Evolutionary conservation across 2,797 vertebrate species (phyloP).

Genomic region (Mormyrops attenuatus): DNA sequence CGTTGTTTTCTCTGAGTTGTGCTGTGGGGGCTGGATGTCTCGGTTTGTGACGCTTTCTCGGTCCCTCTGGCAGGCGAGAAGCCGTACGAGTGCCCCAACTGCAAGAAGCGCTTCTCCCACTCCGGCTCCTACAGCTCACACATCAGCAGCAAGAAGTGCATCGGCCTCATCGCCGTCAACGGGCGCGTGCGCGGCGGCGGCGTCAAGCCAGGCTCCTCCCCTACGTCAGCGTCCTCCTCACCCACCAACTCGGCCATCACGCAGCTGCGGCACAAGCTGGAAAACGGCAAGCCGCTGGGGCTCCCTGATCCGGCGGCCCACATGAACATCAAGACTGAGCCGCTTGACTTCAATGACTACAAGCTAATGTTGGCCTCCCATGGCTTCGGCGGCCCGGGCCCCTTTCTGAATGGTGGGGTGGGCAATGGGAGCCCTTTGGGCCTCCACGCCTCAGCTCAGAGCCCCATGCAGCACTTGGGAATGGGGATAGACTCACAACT

Average conservation of each 20-base stretch:
- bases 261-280: conserved; percentile 88
- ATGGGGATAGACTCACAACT: conserved; percentile 77
- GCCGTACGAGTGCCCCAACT: conserved; percentile 96
- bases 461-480: conserved; percentile 80
- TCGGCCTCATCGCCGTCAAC: conserved; percentile 83
- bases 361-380: conserved; percentile 77
- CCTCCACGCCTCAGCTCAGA: conserved; percentile 77
- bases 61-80: conserved; percentile 78
- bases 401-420: conserved; percentile 79
- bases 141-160: conserved; percentile 99
- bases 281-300: conserved; percentile 80
- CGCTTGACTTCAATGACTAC: conserved; percentile 89
- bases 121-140: conserved; percentile 98
- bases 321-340: conserved; percentile 85
- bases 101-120: conserved; percentile 98
- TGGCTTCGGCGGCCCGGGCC: conserved; percentile 71
- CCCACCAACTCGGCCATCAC: conserved; percentile 86
- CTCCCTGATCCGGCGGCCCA: conserved; percentile 73
- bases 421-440: conserved; percentile 76
- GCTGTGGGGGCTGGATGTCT: not conserved
- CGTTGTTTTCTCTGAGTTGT: not conserved
- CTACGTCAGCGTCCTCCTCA: conserved; percentile 85
- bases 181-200: conserved; percentile 78
- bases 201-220: conserved; percentile 83
- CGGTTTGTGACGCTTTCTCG: not conserved